Base-by-base conservation (phyloP, 2,888 invertebrate genomes). In the Parasteatoda lunata region DNA sequence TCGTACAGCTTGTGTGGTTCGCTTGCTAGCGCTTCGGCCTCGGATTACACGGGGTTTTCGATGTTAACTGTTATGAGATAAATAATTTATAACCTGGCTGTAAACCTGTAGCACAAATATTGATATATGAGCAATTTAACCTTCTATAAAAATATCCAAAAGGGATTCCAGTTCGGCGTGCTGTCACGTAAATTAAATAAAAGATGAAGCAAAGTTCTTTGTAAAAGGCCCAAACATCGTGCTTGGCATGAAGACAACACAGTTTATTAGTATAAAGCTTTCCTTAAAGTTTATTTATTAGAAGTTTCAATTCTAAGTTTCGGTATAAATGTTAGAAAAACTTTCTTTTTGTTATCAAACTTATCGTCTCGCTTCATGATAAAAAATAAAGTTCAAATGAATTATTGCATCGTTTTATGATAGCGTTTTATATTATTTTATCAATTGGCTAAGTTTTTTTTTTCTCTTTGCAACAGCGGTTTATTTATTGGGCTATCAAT, bases 71-170 rank as follows among this genome's bases (percentile, higher is more conserved):
- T 88, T 88, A 88, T 83, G 88, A 83, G 88, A 83, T 79, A 83
- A 83, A 88, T 88, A 88, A 88, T 88, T 88, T 88, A 88, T 81
- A 88, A 88, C 88, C 78, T 45, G 83, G 79, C 83, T 81, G 88
- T 88, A 88, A 88, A 88, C 88, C 88, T 88, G 88, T 83, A 88
- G 88, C 81, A 79, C 88, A 88, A 88, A 88, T 83, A 82, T 88
- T 88, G 88, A 88, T 88, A 88, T 83, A 88, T 76, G 88, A 83
- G 83, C 88, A 83, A 82, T 88, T 88, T 88, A 88, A 83, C 81
- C 81, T 76, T 81, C 88, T 83, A 88, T 88, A 88, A 88, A 88
- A 88, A 88, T 88, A 88, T 88, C 80, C 76, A 75, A 83, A 83
- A 88, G 78, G 79, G 83, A 83, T 83, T 83, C 83, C 66, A 64